These are phyloP conservation scores for Thera britannica DNA, from an alignment of 2,888 invertebrate species.

Conservation along the genomic window DNA sequence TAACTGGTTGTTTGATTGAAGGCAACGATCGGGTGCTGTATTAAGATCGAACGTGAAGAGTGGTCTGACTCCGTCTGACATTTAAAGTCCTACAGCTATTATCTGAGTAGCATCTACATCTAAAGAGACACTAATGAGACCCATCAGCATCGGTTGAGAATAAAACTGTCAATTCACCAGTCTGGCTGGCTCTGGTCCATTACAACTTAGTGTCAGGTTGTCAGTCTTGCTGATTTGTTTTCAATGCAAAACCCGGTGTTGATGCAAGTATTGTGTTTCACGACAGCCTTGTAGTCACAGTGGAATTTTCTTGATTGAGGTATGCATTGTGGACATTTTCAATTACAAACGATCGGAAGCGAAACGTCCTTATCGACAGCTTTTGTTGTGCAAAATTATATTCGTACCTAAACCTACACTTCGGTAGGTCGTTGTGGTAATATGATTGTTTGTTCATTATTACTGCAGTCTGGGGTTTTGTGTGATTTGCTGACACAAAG, in stretches of 20 bases:
- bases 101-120: background rate
- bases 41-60: background rate
- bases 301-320: conserved; percentile 28
- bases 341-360: conserved; percentile 15
- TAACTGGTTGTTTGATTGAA: background rate
- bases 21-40: background rate
- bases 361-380: background rate
- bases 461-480: no score
- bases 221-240: conserved; percentile 30
- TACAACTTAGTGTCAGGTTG: conserved; percentile 39
- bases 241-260: conserved; percentile 19
- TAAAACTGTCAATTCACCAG: conserved; percentile 28
- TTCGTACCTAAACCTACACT: background rate
- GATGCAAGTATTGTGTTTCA: conserved; percentile 27
- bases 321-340: conserved; percentile 22
- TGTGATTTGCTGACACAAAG: no score
- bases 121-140: conserved; percentile 8
- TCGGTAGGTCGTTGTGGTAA: no score
- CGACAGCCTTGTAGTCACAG: conserved; percentile 30
- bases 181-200: conserved; percentile 38
- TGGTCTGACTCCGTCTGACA: conserved; percentile 7
- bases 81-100: background rate
- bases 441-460: no score
- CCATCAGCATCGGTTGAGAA: conserved; percentile 12
- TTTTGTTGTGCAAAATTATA: background rate